Conservation (phyloP, 2,113 vertebrate genomes). For the Pungitius pungitius region DNA sequence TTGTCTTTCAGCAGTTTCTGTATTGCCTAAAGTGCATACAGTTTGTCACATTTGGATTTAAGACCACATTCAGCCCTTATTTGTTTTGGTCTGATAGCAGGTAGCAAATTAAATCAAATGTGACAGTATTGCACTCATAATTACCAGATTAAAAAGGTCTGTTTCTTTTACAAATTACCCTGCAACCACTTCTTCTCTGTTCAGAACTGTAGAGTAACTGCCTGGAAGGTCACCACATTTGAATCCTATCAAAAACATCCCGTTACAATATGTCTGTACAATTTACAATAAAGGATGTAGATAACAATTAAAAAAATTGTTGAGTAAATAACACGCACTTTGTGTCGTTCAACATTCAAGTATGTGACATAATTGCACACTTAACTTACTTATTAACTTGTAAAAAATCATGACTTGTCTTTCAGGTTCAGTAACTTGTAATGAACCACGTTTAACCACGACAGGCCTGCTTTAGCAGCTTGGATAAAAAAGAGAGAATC, state of each 20-base stretch:
- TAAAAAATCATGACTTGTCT: not conserved
- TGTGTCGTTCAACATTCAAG: not conserved
- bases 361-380: not conserved
- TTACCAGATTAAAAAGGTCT: slow-evolving; percentile 33
- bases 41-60: slow-evolving; percentile 34
- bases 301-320: not conserved
- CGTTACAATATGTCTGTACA: not conserved
- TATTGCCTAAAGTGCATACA: not conserved
- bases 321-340: no score
- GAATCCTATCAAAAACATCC: slow-evolving; percentile 7
- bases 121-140: slow-evolving; percentile 19
- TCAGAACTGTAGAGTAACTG: not conserved
- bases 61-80: slow-evolving; percentile 3
- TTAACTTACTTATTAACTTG: not conserved
- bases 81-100: slow-evolving; percentile 39
- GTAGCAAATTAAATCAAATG: slow-evolving; percentile 31
- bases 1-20: slow-evolving; percentile 10
- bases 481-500: not conserved
- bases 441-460: not conserved
- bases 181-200: not conserved
- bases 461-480: not conserved
- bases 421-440: not conserved
- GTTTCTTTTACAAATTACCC: slow-evolving; percentile 8
- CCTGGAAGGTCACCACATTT: not conserved
- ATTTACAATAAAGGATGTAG: not conserved